phyloP scores from a whole-genome alignment of 2,113 vertebrate genomes.

The Hippocampus barbouri region DNA sequence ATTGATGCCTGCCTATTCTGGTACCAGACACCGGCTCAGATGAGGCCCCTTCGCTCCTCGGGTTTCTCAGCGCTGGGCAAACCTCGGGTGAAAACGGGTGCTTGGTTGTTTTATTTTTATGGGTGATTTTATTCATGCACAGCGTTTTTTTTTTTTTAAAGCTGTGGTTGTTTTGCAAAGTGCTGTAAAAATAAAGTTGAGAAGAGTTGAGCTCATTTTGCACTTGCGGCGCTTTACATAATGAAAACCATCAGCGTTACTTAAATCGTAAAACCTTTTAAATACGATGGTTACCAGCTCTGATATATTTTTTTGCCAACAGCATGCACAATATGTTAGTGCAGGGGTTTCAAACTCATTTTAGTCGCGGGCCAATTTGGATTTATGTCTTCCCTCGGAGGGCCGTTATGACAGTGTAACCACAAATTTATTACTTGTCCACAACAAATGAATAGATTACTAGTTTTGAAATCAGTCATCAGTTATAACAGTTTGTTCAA shows the following conservation, averaged over 20 bases:
- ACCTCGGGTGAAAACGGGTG: not conserved
- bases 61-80: not conserved
- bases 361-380: no score
- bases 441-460: no score
- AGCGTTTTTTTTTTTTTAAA: not conserved
- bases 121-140: not conserved
- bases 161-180: not conserved
- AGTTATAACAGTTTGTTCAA: no score
- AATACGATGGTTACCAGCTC: not conserved
- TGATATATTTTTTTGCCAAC: not conserved
- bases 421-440: no score
- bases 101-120: not conserved
- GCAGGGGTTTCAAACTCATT: no score
- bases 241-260: not conserved
- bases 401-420: no score
- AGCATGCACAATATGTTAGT: no score
- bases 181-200: not conserved
- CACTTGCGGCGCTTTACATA: not conserved
- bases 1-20: not conserved
- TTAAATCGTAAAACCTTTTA: not conserved
- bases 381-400: no score
- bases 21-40: not conserved
- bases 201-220: not conserved
- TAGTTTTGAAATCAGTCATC: no score
- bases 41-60: not conserved